Conservation (phyloP, 2,113 vertebrate genomes). For the Leptobrachium ailaonicum region DNA sequence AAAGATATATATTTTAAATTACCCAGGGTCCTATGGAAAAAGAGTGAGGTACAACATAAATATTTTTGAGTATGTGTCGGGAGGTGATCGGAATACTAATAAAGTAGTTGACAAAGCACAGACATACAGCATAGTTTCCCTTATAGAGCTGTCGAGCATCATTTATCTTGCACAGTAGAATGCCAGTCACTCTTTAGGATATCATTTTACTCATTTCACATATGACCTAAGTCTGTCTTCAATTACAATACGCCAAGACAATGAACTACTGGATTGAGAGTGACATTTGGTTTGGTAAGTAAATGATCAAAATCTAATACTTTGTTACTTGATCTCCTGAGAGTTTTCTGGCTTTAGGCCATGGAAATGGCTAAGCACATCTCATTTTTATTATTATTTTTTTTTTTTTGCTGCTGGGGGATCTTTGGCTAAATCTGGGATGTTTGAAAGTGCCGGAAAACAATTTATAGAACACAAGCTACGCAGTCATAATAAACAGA, state of each 20-base stretch:
- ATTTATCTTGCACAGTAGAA: no score
- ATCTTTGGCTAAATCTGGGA: constrained; percentile 39
- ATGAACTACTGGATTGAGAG: constrained; percentile 53
- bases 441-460: constrained; percentile 47
- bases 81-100: no score
- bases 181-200: no score
- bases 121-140: no score
- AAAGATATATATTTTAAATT: no score
- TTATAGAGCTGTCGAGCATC: no score
- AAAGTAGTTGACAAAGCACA: no score
- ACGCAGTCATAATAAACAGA: constrained; percentile 62
- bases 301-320: constrained; percentile 44
- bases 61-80: no score
- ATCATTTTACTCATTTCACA: constrained; percentile 58
- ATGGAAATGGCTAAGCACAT: constrained; percentile 4
- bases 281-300: constrained; percentile 47
- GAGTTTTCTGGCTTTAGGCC: constrained; percentile 25
- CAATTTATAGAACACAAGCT: constrained; percentile 60
- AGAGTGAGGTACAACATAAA: no score
- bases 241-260: constrained; percentile 61
- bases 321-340: constrained; percentile 41
- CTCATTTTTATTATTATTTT: background rate
- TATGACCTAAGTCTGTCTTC: constrained; percentile 56
- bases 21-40: no score
- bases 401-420: constrained; percentile 20